Evolutionary conservation across 2,888 invertebrate genomes (phyloP).

Genomic region (Lumbricus terrestris): DNA sequence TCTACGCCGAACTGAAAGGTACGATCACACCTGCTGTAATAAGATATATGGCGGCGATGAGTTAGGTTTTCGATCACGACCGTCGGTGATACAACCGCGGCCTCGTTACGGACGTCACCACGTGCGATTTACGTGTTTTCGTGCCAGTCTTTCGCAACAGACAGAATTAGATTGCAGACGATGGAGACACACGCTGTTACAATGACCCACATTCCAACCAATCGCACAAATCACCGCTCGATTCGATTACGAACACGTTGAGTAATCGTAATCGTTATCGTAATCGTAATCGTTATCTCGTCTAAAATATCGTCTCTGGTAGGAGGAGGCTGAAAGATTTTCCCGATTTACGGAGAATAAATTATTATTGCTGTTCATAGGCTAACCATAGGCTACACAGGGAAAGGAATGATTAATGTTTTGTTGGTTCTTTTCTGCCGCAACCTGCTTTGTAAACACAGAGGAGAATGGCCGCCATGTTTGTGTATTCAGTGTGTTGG

Average conservation of each 20-base stretch:
- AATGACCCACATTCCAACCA: conserved; percentile 11
- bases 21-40: not conserved
- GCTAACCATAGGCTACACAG: not conserved
- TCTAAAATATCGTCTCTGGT: not conserved
- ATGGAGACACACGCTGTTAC: not conserved
- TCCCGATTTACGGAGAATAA: not conserved
- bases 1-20: not conserved
- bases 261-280: too few species aligned
- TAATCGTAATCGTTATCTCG: too few species aligned
- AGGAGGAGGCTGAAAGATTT: not conserved
- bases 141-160: not conserved
- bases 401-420: not conserved
- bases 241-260: not conserved
- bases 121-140: not conserved
- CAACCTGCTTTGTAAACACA: not conserved
- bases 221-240: not conserved
- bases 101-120: not conserved
- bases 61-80: not conserved
- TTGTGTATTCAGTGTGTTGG: too few species aligned
- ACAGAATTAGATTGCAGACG: not conserved
- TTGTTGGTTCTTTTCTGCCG: not conserved
- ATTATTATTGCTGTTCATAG: too few species aligned
- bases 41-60: not conserved
- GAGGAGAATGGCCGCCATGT: too few species aligned
- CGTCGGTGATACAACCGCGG: not conserved